A percentile compares a stretch with the other conserved stretches of the same genome.
phyloP scores from a whole-genome alignment of 2,797 vertebrate species.

The Acrocephalus scirpaceus region DNA sequence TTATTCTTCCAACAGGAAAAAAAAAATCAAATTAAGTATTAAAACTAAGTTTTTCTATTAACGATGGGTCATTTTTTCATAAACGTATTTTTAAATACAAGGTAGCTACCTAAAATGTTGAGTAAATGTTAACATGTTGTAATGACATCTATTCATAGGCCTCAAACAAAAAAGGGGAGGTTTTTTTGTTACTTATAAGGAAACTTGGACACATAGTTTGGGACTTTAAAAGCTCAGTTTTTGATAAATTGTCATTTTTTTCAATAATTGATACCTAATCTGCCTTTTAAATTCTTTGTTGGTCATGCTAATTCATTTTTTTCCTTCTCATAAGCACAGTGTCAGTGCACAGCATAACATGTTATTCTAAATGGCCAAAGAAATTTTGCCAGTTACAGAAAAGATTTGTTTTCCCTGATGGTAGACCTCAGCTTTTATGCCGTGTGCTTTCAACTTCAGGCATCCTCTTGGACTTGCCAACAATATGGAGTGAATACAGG shows the following conservation, averaged over 20 bases:
- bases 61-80: neutral
- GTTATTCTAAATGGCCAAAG: neutral
- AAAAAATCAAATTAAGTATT: neutral
- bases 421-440: neutral
- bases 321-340: neutral
- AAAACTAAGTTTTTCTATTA: neutral
- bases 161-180: neutral
- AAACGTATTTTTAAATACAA: neutral
- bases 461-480: neutral
- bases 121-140: neutral
- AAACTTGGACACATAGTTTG: neutral
- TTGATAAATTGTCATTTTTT: neutral
- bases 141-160: neutral
- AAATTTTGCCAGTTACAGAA: neutral
- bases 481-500: neutral
- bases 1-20: neutral
- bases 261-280: neutral
- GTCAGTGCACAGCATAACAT: neutral
- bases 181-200: neutral
- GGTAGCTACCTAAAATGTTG: neutral
- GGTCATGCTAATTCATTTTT: neutral
- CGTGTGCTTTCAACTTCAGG: neutral
- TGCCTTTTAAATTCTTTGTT: neutral
- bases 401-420: neutral
- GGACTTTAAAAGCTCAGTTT: neutral